Percentiles rank a stretch among this genome's conserved stretches.
Evolutionary conservation across 2,113 vertebrate species (phyloP).

Genomic region (Sarotherodon lohbergeri): DNA sequence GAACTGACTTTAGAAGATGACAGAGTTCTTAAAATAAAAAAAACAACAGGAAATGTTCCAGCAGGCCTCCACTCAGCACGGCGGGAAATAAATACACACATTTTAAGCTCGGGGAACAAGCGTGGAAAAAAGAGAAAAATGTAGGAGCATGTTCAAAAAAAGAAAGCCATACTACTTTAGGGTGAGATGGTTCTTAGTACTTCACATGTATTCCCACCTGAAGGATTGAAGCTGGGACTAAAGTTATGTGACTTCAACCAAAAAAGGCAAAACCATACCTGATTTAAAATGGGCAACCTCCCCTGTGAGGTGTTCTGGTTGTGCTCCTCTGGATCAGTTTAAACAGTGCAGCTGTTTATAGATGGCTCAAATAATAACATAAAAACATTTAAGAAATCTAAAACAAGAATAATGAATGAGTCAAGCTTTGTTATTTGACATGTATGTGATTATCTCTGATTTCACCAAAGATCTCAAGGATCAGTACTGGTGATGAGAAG

Average conservation of each 20-base stretch:
- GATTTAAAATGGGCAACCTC: not conserved
- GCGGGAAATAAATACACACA: not conserved
- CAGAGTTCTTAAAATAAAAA: not conserved
- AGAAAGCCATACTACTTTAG: rapidly evolving
- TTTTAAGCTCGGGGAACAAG: not conserved
- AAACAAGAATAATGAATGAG: too few species aligned
- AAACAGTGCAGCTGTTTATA: not conserved
- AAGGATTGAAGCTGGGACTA: not conserved
- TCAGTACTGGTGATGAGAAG: not conserved
- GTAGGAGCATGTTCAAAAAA: not conserved
- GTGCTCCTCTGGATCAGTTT: not conserved
- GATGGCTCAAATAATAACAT: not conserved
- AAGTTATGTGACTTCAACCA: not conserved
- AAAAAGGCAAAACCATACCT: not conserved
- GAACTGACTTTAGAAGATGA: not conserved
- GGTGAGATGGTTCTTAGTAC: not conserved
- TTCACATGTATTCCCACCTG: not conserved
- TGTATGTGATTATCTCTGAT: not conserved
- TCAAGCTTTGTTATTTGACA: not conserved
- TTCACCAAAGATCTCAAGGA: not conserved
- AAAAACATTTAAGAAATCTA: too few species aligned
- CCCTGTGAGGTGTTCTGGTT: rapidly evolving
- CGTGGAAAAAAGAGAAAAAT: not conserved
- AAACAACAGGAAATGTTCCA: not conserved
- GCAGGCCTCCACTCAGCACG: not conserved